A percentile compares a stretch with the other conserved stretches of the same genome.
These are phyloP conservation scores for Styela clava DNA, from an alignment of 23 tunicate genomes.

Conservation along the genomic window DNA sequence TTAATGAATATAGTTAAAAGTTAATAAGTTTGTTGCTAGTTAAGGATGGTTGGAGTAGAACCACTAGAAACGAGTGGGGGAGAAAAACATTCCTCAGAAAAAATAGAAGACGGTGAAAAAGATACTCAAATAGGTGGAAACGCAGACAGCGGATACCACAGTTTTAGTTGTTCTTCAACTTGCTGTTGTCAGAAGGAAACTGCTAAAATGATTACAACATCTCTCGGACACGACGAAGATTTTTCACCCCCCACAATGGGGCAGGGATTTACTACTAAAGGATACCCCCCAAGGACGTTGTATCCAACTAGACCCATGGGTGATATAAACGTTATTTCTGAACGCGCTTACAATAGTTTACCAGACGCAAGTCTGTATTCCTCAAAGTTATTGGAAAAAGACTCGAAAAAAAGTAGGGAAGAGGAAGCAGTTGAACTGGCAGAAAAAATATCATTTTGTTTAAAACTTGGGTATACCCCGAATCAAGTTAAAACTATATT, in stretches of 20 bases:
- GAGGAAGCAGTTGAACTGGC: slow-evolving; percentile 50
- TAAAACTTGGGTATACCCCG: slow-evolving; percentile 69
- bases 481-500: slow-evolving; percentile 50
- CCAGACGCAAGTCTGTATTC: slow-evolving; percentile 8
- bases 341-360: neutral
- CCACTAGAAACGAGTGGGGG: neutral
- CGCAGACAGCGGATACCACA: slow-evolving; percentile 82
- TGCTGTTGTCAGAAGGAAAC: slow-evolving; percentile 3
- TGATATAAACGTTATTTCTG: neutral
- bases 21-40: neutral
- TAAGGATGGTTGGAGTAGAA: neutral
- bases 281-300: neutral
- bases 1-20: neutral
- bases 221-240: slow-evolving; percentile 4
- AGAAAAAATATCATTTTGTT: slow-evolving; percentile 77
- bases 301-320: neutral
- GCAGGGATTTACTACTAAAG: neutral
- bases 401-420: slow-evolving; percentile 5
- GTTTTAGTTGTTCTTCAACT: slow-evolving; percentile 36
- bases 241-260: neutral
- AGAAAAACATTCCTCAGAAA: neutral
- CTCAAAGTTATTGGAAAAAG: neutral
- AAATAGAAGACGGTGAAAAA: slow-evolving; percentile 17
- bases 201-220: neutral
- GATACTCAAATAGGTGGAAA: slow-evolving; percentile 30